These are phyloP conservation scores for Hirudinaria manillensis DNA, from an alignment of 2,888 invertebrate species.

Conservation along the genomic window DNA sequence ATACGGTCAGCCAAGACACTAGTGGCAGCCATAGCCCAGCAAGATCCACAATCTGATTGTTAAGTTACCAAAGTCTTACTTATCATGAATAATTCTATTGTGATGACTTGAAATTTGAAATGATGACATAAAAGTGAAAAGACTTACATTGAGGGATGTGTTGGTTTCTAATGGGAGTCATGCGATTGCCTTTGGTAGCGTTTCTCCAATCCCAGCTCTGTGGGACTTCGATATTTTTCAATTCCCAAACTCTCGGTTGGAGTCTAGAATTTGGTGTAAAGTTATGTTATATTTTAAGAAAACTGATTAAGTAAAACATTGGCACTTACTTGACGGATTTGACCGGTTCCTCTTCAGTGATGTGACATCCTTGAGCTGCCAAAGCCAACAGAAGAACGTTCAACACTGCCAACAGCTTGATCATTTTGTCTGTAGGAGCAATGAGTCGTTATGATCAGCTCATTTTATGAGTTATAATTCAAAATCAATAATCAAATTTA, in stretches of 20 bases:
- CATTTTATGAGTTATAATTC: too few relatives aligned
- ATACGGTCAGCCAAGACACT: constrained; percentile 57
- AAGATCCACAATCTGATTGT: constrained; percentile 56
- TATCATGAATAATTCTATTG: not conserved
- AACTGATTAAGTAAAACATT: too few relatives aligned
- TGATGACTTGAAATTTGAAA: constrained; percentile 43
- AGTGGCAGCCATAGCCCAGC: constrained; percentile 58
- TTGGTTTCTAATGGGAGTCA: constrained; percentile 56
- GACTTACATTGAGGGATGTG: constrained; percentile 56
- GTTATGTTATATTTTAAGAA: not conserved
- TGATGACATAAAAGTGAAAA: constrained; percentile 47
- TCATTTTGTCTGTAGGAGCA: too few relatives aligned
- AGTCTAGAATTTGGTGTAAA: not conserved
- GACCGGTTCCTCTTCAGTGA: too few relatives aligned
- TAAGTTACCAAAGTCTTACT: not conserved
- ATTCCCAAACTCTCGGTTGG: constrained; percentile 36
- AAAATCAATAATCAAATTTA: too few relatives aligned
- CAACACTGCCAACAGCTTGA: too few relatives aligned
- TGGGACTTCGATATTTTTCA: constrained; percentile 44
- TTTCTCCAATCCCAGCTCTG: constrained; percentile 56
- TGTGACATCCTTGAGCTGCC: too few relatives aligned
- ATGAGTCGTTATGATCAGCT: too few relatives aligned
- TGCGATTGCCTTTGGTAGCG: constrained; percentile 54
- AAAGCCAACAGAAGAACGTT: too few relatives aligned
- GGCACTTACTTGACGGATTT: too few relatives aligned